These are phyloP conservation scores for Acanthisitta chloris DNA, from an alignment of 2,113 vertebrate genomes.

Conservation along the genomic window DNA sequence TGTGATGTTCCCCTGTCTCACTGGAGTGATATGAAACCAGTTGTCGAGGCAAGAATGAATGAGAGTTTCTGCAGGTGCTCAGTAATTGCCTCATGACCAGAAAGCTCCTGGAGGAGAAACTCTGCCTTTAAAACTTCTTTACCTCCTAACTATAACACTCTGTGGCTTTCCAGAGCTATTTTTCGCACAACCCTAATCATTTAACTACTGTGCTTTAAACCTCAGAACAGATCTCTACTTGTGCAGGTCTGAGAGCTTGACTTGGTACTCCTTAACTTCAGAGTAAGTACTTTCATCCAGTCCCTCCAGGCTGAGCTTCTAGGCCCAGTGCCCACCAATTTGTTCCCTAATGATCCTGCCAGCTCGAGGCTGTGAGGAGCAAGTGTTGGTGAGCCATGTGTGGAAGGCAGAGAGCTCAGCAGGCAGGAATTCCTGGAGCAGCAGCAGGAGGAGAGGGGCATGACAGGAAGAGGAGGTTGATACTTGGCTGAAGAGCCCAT, in stretches of 20 bases:
- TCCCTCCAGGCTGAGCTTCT: background rate
- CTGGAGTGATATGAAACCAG: accelerated
- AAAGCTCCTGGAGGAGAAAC: background rate
- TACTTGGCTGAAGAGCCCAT: background rate
- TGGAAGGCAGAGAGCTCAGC: background rate
- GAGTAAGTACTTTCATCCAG: background rate
- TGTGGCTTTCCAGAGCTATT: background rate
- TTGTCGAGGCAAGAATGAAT: background rate
- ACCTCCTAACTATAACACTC: background rate
- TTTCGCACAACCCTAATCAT: background rate
- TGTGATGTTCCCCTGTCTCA: background rate
- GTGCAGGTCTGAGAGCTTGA: background rate
- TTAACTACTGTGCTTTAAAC: background rate
- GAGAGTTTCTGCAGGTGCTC: background rate
- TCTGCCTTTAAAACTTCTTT: background rate
- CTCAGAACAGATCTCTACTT: background rate
- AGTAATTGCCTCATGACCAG: background rate
- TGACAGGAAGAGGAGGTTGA: slow-evolving; percentile 20
- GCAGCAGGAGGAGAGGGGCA: background rate
- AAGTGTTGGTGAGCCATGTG: background rate
- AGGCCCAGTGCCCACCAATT: background rate
- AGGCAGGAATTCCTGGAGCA: slow-evolving; percentile 22
- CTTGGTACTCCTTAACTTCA: background rate
- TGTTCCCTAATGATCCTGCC: background rate
- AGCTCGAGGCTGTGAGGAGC: background rate